phyloP scores from a whole-genome alignment of 2,113 vertebrate genomes.

The Tyto alba region DNA sequence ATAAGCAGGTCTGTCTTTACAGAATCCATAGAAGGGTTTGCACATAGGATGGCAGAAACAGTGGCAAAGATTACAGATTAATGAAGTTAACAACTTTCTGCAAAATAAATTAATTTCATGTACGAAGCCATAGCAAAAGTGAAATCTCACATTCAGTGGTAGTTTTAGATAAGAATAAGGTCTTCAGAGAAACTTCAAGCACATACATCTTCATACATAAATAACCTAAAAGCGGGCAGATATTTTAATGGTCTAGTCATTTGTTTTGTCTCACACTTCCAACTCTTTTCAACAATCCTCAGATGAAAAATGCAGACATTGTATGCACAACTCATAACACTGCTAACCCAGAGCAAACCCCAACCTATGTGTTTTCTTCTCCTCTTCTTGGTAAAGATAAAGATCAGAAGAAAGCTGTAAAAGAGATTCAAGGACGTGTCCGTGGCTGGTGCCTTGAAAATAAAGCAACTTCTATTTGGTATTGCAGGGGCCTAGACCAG shows the following conservation, averaged over 20 bases:
- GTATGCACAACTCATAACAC: neutral
- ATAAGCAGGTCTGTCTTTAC: neutral
- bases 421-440: rapidly evolving
- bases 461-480: neutral
- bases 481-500: neutral
- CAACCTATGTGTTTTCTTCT: neutral
- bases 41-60: neutral
- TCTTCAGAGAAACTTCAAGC: neutral
- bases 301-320: neutral
- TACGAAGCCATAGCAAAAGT: neutral
- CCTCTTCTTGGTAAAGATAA: neutral
- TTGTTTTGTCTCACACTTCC: neutral
- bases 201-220: neutral
- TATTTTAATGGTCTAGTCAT: neutral
- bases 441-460: neutral
- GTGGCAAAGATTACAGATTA: neutral
- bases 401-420: neutral
- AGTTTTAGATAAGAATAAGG: neutral
- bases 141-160: neutral
- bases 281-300: neutral
- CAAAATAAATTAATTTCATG: neutral
- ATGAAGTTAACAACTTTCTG: neutral
- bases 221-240: neutral
- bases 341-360: neutral
- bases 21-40: neutral